Evolutionary conservation across 2,113 vertebrate species (phyloP), one percentile per base, ranked within the genome.

Genomic region (Lycaon pictus): DNA sequence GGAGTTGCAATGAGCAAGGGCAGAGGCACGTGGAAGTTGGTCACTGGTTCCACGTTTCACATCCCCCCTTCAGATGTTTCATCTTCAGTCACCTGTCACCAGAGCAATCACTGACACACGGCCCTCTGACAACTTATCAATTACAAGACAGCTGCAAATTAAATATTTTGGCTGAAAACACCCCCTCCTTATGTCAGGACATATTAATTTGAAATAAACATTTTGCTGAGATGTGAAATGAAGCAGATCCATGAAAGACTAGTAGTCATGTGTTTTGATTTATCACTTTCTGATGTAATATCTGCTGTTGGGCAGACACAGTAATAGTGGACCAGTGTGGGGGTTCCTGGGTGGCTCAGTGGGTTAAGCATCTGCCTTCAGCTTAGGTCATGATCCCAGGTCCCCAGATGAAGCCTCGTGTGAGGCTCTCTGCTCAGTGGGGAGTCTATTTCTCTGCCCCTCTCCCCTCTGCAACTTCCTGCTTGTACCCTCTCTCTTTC

Each of bases 121-220:
- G 96, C 97, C 90, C 67, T 96, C 94, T 94, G 95, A 98, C 96
- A 98, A 96, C 65, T 88, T 93, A 93, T 95, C 97, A 97, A 96
- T 98, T 96, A 97, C 4, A 19, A 90, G 56, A 86, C 83, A 96
- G 95, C 84, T 97, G 94, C 84, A 93, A 95, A 96, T 98, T 97
- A 97, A 98, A 97, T 98, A 98, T 97, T 98, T 97, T 96, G 98
- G 97, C 97, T 97, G 94, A 82, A 95, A 94, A 97, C 88, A 96
- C 72, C 35, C 80, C 77, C 60, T 96, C 96, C 95, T 97, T 97
- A 97, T 96, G 96, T 96, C 81, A 96, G 96, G 96, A 96, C 97
- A 97, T 90, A 96, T 96, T 96, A 90, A 92, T 96, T 95, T 96
- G 97, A 97, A 97, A 96, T 96, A 97, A 98, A 97, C 96, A 97